Base-by-base conservation (phyloP, 2,888 invertebrate species). In the Teleogryllus oceanicus region DNA sequence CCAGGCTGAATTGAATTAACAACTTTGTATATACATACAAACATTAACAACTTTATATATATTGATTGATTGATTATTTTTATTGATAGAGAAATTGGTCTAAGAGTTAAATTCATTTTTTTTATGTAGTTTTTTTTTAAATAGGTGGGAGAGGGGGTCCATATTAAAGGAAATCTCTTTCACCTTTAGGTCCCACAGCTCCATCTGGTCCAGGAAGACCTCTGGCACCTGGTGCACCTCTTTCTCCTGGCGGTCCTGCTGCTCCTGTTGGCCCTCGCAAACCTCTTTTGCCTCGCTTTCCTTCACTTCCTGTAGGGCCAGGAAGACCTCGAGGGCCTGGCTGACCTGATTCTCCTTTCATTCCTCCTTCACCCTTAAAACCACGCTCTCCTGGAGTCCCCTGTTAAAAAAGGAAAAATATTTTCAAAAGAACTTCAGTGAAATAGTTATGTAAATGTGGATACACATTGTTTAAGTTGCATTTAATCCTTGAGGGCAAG, bases 231-330 rank as follows among this genome's bases (percentile, higher is more conserved):
- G 90, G 88, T 80, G 89, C 84, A 3, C 94, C 94, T 83, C 94
- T 88, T 86, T 95, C 94, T 49, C 95, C 94, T 84, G 90, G 88
- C 20, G 93, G 91, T 3, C 94, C 94, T n/a, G 90, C 84, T 78
- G 90, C 89, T 0, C 95, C 94, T 12, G 91, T 90, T 0, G 94
- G 92, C n/a, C 95, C 94, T 82, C 93, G 88, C 84, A 92, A 90
- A 1, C 95, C 94, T 82, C 94, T 88, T 85, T 94, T 94, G 1
- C 95, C 95, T 81, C 94, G 90, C 88, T 95, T 95, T 5, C 94
- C 95, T 85, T 95, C 94, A 1, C 92, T 90, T 1, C 95, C 96
- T 10, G 91, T 86, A 8, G 90, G 88, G 2, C 96, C 95, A 1
- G 94, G 94, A 13, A 93, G 84, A 37, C 95, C 95, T 83, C 94